Conservation (phyloP, 1,140 invertebrate genomes). For the Drosophila ercepeae region DNA sequence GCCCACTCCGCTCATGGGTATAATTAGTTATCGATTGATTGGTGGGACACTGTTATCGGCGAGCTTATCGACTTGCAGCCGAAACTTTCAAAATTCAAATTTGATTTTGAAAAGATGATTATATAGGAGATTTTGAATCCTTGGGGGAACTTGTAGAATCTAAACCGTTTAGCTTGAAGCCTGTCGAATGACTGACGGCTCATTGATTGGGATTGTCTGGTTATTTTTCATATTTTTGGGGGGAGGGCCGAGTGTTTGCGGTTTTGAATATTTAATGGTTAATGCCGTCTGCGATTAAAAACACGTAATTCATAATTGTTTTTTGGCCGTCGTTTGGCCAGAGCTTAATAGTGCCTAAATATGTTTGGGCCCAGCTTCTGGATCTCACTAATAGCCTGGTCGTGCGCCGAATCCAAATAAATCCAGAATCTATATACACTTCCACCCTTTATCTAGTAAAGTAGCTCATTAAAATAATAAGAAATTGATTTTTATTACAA, state of each 20-base stretch:
- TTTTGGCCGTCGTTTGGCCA: slow-evolving; percentile 43
- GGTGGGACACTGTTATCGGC: slow-evolving; percentile 20
- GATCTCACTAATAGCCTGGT: slow-evolving; percentile 54
- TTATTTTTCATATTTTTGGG: neutral
- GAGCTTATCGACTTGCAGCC: slow-evolving; percentile 1
- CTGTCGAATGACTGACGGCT: slow-evolving; percentile 49
- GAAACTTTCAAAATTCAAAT: slow-evolving; percentile 22
- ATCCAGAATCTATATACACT: neutral
- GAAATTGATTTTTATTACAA: slow-evolving; percentile 1
- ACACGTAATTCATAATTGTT: slow-evolving; percentile 70
- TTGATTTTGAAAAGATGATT: neutral
- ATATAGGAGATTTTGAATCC: neutral
- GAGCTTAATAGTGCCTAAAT: slow-evolving; percentile 71
- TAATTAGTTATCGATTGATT: slow-evolving; percentile 27
- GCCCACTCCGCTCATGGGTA: slow-evolving; percentile 38
- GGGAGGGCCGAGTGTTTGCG: neutral
- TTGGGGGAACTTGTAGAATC: neutral
- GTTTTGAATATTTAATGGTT: slow-evolving; percentile 56
- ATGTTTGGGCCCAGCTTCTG: slow-evolving; percentile 52
- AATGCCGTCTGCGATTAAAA: slow-evolving; percentile 42
- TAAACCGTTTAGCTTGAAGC: slow-evolving; percentile 50
- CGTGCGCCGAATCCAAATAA: slow-evolving; percentile 48
- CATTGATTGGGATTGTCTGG: slow-evolving; percentile 14
- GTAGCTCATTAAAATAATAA: neutral
- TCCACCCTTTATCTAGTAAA: neutral